Evolutionary conservation across 2,113 vertebrate genomes (phyloP).

Genomic region (Xerus inauris): DNA sequence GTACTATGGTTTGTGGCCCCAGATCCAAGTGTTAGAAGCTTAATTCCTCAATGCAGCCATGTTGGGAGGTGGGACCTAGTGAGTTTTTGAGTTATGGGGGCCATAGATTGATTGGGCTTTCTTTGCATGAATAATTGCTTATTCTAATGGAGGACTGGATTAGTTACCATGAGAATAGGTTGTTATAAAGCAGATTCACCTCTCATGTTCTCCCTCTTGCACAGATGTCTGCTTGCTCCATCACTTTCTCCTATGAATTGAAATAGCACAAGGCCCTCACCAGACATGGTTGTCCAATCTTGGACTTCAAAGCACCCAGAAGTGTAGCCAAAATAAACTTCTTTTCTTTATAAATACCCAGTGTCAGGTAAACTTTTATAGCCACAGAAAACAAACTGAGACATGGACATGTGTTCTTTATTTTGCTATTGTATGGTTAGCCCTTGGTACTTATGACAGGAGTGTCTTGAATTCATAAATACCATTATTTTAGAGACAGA

Average conservation of each 20-base stretch:
- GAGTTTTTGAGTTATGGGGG: background rate
- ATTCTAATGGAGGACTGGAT: too few species aligned
- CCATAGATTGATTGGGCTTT: background rate
- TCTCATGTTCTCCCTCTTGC: too few species aligned
- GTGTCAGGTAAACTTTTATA: background rate
- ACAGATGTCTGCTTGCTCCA: background rate
- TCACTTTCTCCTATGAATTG: background rate
- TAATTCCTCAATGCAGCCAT: background rate
- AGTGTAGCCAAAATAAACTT: background rate
- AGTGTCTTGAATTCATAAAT: background rate
- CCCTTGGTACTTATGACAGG: background rate
- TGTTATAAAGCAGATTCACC: background rate
- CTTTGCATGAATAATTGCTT: too few species aligned
- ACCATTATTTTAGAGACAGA: background rate
- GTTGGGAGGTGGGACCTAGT: background rate
- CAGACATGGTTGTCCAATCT: background rate
- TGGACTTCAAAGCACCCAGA: background rate
- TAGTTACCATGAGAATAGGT: background rate
- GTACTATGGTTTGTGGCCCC: background rate
- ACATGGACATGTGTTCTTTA: background rate
- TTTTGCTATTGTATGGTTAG: background rate
- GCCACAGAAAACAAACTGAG: background rate
- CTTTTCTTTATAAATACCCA: background rate
- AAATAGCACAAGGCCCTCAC: background rate
- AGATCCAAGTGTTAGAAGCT: background rate